Evolutionary conservation across 2,888 invertebrate species (phyloP), one percentile per base, ranked within the genome.

Genomic region (Hydroisotoma schaefferi): DNA sequence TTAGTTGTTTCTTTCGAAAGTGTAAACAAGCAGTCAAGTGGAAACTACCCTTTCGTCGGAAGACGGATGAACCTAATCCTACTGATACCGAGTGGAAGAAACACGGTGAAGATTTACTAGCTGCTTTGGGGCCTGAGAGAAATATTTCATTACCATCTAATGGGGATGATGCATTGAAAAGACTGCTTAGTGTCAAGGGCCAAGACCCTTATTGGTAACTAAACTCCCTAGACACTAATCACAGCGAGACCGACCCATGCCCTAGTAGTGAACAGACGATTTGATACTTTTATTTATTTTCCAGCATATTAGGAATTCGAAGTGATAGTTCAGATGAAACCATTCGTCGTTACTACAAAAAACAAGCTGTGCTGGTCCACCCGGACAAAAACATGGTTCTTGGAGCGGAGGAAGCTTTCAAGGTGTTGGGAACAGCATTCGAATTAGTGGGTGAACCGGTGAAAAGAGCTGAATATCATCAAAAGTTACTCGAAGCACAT

Each of bases 341-440:
- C 75, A 92, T 97, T 73, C 90, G 92, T 76, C 87, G 90, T 73
- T 94, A 94, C 80, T 95, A 94, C 78, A 88, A 93, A 74, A 84
- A 89, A 73, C 94, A 94, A 77, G 94, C 94, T 8, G 89, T 94
- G 74, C 81, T 95, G 38, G 94, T 95, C 37, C 95, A 95, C 80
- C 95, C 95, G 0, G 94, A 95, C 76, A 95, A 95, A 80, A 95
- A 94, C 78, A 88, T 88, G 75, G 91, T 92, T 76, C 90, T 93
- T 3, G 94, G 94, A 28, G 94, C 94, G 0, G 94, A 94, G 75
- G 94, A 95, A 78, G 94, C 94, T 37, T 95, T 94, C 78, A 94
- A 94, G 80, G 94, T 95, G 75, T 80, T 95, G 69, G 93, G 92
- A 73, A 90, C 93, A 75, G 94, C 94, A 6, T 95, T 95, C 78